phyloP scores from a whole-genome alignment of 1,140 invertebrate genomes.

The Megalopta genalis region DNA sequence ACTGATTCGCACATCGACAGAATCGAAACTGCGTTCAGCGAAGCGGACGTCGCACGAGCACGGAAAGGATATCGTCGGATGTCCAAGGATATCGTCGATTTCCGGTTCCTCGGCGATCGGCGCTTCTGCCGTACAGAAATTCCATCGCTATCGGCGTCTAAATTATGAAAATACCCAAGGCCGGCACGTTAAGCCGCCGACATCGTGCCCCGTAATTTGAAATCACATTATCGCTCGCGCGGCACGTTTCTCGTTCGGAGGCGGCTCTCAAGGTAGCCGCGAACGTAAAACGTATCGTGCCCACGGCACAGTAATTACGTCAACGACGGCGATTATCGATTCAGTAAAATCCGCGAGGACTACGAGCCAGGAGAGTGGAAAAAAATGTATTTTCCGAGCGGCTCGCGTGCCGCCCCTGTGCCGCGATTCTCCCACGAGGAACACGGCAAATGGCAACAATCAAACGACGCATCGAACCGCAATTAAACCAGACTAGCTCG shows the following conservation, averaged over 20 bases:
- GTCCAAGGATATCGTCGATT: background rate
- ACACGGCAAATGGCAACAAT: too few species aligned
- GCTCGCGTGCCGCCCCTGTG: too few species aligned
- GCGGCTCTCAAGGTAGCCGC: slow-evolving; percentile 48
- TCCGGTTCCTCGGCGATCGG: background rate
- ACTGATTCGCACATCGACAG: too few species aligned
- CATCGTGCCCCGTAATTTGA: slow-evolving; percentile 10
- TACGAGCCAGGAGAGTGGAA: background rate
- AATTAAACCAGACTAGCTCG: too few species aligned
- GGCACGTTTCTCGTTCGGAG: slow-evolving; percentile 27
- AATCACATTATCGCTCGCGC: slow-evolving; percentile 46
- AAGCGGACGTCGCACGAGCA: too few species aligned
- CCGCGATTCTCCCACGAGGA: too few species aligned
- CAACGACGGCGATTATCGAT: slow-evolving; percentile 27
- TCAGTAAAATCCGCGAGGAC: slow-evolving; percentile 16
- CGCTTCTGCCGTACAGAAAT: background rate
- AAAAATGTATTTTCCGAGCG: background rate
- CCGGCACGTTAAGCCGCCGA: background rate
- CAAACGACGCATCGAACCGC: too few species aligned
- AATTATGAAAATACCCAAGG: slow-evolving; percentile 23
- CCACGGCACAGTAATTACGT: slow-evolving; percentile 38
- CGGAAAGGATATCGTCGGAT: too few species aligned
- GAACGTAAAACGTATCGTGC: slow-evolving; percentile 44
- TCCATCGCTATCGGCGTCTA: background rate
- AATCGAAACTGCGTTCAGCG: too few species aligned